A percentile compares a stretch with the other conserved stretches of the same genome.
These are phyloP conservation scores for Dysidea cf. avara DNA, from an alignment of 37 sponge, comb jelly and placozoan genomes.

Conservation along the genomic window DNA sequence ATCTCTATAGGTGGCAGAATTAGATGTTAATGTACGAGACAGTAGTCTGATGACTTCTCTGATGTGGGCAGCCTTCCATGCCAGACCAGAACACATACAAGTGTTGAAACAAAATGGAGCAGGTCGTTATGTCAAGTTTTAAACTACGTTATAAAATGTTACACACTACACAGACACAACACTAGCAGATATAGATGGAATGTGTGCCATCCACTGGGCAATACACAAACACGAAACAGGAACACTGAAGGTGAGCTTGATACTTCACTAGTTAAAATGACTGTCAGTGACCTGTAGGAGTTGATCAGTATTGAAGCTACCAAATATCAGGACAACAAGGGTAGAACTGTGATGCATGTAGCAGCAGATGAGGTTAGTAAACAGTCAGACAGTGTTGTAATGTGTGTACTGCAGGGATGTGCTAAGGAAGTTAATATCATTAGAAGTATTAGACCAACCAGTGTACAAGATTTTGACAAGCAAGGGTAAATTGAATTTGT, in stretches of 20 bases:
- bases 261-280: neutral
- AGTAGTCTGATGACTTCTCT: conserved; percentile 74
- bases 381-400: too few species aligned
- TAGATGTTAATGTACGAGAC: conserved; percentile 56
- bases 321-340: conserved; percentile 51
- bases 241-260: conserved; percentile 42
- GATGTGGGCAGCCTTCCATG: conserved; percentile 88
- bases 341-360: conserved; percentile 74
- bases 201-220: conserved; percentile 83
- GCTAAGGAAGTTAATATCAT: conserved; percentile 60
- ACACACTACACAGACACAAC: conserved; percentile 45
- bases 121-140: neutral
- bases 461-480: conserved; percentile 59
- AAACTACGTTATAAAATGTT: too few species aligned
- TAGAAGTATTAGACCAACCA: conserved; percentile 45
- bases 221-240: conserved; percentile 54
- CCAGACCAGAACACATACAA: conserved; percentile 48
- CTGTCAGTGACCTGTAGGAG: conserved; percentile 8
- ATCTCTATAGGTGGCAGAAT: conserved; percentile 67
- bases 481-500: too few species aligned
- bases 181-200: conserved; percentile 70
- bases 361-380: conserved; percentile 70
- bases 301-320: conserved; percentile 40
- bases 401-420: conserved; percentile 44
- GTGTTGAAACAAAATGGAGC: conserved; percentile 55